These are phyloP conservation scores for Dryas iulia DNA, from an alignment of 1,140 invertebrate species.

Conservation along the genomic window DNA sequence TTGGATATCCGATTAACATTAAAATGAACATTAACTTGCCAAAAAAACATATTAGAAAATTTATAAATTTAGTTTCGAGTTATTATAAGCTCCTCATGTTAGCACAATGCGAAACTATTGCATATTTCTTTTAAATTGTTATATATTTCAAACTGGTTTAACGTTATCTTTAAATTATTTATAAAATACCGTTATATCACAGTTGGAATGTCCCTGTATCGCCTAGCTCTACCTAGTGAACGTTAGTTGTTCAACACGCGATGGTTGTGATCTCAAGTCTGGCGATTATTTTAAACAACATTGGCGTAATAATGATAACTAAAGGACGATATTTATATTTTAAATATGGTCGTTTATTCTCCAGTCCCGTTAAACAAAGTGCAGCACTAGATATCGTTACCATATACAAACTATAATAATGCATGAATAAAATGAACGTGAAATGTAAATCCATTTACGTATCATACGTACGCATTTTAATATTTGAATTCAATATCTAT, in stretches of 20 bases:
- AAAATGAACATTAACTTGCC: not conserved
- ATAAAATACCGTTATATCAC: not conserved
- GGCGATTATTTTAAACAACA: not conserved
- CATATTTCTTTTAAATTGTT: not conserved
- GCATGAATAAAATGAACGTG: too few species aligned
- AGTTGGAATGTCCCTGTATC: not conserved
- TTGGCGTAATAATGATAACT: too few species aligned
- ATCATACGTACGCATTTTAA: too few species aligned
- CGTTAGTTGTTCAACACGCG: not conserved
- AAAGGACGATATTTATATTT: too few species aligned
- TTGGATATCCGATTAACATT: not conserved
- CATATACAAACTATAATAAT: too few species aligned
- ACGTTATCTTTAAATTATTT: not conserved
- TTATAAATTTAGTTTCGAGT: not conserved
- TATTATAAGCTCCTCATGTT: not conserved
- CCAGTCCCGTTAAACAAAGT: too few species aligned
- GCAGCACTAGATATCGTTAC: too few species aligned
- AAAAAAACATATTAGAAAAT: not conserved
- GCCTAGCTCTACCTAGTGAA: too few species aligned
- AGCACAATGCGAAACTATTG: not conserved
- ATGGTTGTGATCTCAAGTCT: not conserved
- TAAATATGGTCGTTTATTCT: too few species aligned
- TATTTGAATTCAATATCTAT: too few species aligned
- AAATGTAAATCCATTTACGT: too few species aligned
- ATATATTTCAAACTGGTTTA: not conserved